Evolutionary conservation across 2,797 vertebrate species (phyloP), one percentile per base, ranked within the genome.

Genomic region (Hypotaenidia philippensis): DNA sequence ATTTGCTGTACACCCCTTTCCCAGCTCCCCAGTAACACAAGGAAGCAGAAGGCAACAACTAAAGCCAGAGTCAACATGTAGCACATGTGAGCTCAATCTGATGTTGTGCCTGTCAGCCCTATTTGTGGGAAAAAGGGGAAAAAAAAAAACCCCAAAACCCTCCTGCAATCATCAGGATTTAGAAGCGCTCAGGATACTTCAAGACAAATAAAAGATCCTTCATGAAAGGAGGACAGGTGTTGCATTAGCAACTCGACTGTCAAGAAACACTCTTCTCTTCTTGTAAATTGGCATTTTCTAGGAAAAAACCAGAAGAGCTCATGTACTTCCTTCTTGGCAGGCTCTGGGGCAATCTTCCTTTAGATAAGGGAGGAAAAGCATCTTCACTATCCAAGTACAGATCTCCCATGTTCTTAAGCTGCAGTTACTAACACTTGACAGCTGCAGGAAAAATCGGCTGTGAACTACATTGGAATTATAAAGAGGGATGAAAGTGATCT

Each of bases 261-360:
- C 83, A 93, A 92, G 70, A 87, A 94, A 89, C 9, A 13, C 36
- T 78, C 45, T 13, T 71, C 36, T 78, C 45, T 13, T 71, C 61
- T 53, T 78, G 66, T 88, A 90, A 93, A 70, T 40, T 91, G 89
- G 84, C 87, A 93, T 96, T 86, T 96, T 84, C 69, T 74, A 90
- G 57, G 55, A 29, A 55, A 79, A 81, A 89, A 94, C 52, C 57
- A 92, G 71, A 86, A 79, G 55, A 94, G 83, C 84, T 91, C 72
- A 21, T 83, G 65, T 71, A 71, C 60, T 94, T 91, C 94, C 91
- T 91, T 94, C 87, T 94, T 96, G 89, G 95, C 96, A 95, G 60
- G 85, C 77, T 82, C 80, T 78, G 53, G 68, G 94, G 53, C 85
- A 70, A 81, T 84, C 91, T 91, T 94, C 78, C 92, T 71, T 79